Conservation (phyloP, 2,888 invertebrate genomes). For the Unio delphinus region DNA sequence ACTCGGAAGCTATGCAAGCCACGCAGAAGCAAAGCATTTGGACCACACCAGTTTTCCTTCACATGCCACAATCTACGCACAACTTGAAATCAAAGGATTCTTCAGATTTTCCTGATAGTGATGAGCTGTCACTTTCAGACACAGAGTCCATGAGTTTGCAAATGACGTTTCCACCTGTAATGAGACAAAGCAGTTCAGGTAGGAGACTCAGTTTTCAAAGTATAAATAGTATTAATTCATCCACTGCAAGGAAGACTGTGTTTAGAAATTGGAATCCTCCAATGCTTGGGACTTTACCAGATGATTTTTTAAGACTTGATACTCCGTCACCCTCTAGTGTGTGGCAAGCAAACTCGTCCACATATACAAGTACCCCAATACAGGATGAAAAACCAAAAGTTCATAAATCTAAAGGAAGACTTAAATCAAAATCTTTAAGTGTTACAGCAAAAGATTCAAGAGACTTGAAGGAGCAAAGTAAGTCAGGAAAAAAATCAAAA, state of each 20-base stretch:
- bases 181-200: constrained; percentile 10
- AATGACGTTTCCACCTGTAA: constrained; percentile 6
- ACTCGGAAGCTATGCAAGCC: constrained; percentile 61
- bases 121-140: constrained; percentile 13
- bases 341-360: constrained; percentile 11
- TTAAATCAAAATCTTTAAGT: constrained; percentile 21
- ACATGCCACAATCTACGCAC: constrained; percentile 5
- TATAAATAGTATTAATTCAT: constrained; percentile 4
- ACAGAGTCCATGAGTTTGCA: constrained; percentile 18
- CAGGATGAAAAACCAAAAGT: constrained; percentile 29
- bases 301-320: constrained; percentile 80
- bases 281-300: constrained; percentile 83
- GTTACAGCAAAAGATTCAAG: constrained; percentile 20
- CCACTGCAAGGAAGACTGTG: constrained; percentile 20
- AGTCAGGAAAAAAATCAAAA: constrained; percentile 28
- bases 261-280: constrained; percentile 84
- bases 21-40: constrained; percentile 30
- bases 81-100: constrained; percentile 17
- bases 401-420: constrained; percentile 34
- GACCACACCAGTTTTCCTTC: constrained; percentile 43
- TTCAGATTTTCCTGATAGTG: constrained; percentile 22
- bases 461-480: constrained; percentile 16
- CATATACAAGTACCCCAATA: constrained; percentile 12
- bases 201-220: constrained; percentile 6
- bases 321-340: not conserved